Conservation (phyloP, 2,797 vertebrate species). For the Anguilla obscura region DNA sequence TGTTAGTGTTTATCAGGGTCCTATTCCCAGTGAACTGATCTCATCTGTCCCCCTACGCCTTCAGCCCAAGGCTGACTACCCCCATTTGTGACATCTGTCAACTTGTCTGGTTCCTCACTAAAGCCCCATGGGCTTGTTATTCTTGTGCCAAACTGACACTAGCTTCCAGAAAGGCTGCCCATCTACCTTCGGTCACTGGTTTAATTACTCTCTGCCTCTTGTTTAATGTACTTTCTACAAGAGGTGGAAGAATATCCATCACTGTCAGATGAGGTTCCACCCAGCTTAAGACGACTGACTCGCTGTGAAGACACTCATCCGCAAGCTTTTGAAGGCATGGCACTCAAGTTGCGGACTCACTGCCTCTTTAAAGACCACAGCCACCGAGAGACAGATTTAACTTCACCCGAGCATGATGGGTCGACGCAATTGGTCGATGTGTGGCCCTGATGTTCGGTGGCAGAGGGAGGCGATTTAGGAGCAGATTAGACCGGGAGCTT, state of each 20-base stretch:
- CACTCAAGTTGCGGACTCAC: background rate
- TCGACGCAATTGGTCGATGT: background rate
- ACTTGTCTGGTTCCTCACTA: background rate
- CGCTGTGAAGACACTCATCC: background rate
- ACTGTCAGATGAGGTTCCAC: background rate
- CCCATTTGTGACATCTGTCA: background rate
- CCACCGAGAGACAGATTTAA: background rate
- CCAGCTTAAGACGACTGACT: background rate
- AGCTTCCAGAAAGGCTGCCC: background rate
- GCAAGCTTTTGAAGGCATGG: background rate
- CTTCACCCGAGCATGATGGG: background rate
- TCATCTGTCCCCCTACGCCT: background rate
- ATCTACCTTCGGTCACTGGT: background rate
- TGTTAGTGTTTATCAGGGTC: background rate
- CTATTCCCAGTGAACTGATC: background rate
- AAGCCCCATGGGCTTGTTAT: background rate
- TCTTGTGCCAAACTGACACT: background rate
- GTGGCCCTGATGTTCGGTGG: background rate
- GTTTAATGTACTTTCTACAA: background rate
- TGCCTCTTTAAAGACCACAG: background rate
- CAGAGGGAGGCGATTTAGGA: background rate
- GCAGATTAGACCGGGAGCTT: background rate
- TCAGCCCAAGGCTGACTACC: background rate
- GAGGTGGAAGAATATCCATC: background rate
- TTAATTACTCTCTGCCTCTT: constrained; percentile 8